Evolutionary conservation across 2,113 vertebrate genomes (phyloP).

Genomic region (Sialia sialis): DNA sequence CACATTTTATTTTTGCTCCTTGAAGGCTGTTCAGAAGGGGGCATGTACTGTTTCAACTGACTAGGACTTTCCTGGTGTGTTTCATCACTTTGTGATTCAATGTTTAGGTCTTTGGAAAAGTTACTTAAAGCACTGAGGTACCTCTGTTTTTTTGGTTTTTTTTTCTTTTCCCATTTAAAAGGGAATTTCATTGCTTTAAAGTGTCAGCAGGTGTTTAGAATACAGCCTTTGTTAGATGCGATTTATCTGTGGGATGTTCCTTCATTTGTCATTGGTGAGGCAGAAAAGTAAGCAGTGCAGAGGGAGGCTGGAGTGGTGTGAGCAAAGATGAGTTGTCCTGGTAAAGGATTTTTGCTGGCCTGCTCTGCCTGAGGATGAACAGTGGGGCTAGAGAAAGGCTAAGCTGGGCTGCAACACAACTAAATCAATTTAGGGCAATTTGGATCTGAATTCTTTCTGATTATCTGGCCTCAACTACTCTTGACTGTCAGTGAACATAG

Average conservation of each 20-base stretch:
- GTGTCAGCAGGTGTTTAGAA: not conserved
- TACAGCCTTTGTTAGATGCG: not conserved
- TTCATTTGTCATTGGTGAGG: not conserved
- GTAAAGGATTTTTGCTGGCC: not conserved
- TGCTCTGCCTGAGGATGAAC: not conserved
- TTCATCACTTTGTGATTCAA: slow-evolving; percentile 28
- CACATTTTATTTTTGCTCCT: not conserved
- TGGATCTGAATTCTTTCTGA: not conserved
- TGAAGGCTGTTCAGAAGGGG: not conserved
- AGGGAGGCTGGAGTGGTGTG: not conserved
- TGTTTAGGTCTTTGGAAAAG: not conserved
- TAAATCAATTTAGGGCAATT: not conserved
- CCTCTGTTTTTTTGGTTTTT: not conserved
- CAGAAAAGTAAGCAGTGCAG: not conserved
- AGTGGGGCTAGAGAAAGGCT: not conserved
- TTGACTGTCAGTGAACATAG: not conserved
- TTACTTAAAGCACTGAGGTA: not conserved
- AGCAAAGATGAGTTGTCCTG: not conserved
- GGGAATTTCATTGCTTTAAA: not conserved
- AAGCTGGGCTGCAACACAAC: not conserved
- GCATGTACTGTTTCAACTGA: not conserved
- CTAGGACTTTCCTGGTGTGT: not conserved
- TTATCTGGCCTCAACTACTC: not conserved
- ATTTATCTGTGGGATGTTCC: slow-evolving; percentile 20
- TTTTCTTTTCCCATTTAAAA: not conserved